phyloP scores from a whole-genome alignment of 2,797 vertebrate genomes.

The Sitta carolinensis region DNA sequence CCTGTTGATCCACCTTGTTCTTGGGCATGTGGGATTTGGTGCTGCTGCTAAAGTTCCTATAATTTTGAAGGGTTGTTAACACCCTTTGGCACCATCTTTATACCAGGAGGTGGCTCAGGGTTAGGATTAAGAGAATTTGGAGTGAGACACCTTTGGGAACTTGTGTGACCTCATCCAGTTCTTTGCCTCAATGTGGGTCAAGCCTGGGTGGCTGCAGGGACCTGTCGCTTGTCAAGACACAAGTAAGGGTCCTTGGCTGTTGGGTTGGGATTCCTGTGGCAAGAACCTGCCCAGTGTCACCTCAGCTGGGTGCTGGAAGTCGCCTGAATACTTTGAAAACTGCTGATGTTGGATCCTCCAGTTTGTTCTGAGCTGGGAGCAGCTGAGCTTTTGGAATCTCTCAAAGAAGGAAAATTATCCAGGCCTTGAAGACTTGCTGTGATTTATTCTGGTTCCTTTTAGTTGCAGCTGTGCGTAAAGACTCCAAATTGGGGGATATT shows the following conservation, averaged over 20 bases:
- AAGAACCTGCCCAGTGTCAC: background rate
- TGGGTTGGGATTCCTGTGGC: background rate
- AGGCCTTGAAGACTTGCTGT: background rate
- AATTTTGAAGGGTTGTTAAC: background rate
- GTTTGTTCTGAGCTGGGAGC: rapidly evolving
- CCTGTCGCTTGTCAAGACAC: background rate
- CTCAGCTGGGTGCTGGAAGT: background rate
- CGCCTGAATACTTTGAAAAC: background rate
- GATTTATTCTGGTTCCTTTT: background rate
- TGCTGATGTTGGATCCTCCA: background rate
- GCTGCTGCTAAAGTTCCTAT: background rate
- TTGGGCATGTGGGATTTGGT: rapidly evolving
- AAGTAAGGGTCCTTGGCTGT: background rate
- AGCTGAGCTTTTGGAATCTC: background rate
- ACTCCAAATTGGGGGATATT: background rate
- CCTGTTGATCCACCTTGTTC: background rate
- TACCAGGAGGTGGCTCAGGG: background rate
- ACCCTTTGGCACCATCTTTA: background rate
- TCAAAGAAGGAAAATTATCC: background rate
- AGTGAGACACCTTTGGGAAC: background rate
- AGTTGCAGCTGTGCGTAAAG: slow-evolving; percentile 3
- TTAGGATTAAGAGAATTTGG: background rate
- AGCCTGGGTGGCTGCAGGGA: background rate
- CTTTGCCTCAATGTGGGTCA: rapidly evolving
- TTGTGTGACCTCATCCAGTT: background rate